Base-by-base conservation (phyloP, 1,140 invertebrate species). In the Aphelenchoides besseyi region DNA sequence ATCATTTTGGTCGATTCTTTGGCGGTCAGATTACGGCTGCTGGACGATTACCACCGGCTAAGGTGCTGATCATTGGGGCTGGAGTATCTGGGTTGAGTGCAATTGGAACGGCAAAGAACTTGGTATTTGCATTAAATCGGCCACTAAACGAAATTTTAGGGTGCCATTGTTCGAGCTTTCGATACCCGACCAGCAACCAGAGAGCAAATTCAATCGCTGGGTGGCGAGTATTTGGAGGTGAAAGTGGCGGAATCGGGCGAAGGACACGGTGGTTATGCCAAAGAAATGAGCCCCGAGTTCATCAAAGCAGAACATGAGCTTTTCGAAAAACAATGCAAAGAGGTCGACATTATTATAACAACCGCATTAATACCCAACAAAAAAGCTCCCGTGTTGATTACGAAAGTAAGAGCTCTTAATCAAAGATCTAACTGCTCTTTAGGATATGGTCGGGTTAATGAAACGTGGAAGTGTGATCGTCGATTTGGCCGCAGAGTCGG, bases 321-420 rank as follows among this genome's bases (percentile, higher is more conserved):
- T 36, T 92, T 94, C 84, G 91, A 90, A 2, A 91, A 91, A 79
- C 92, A 94, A 84, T 90, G 91, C 52, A 90, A 90, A 78, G 91
- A 92, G 70, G 86, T 89, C 18, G 88, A 89, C 79, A 90, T 94
- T 29, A 89, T 94, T 66, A 92, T 94, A 71, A 90, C 90, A 30
- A 94, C 92, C 5, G 92, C 92, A 33, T 88, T 93, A 8, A 93
- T 94, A 78, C 92, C 92, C n/a, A 92, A 92, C 35, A 92, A 91
- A 85, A 89, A 88, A 64, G 92, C 92, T 2, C 92, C 92, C 0
- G 77, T 90, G 36, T 88, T 94, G 0, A 91, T 94, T 72, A 88
- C 91, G 35, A 91, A 91, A 88, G 41, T 48, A 16, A 16, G 41
- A 16, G 12, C 41, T 23, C 26, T 64, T 64, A 12, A 64, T 16